phyloP scores from a whole-genome alignment of 2,888 invertebrate species.

The Acrobasis consociella region DNA sequence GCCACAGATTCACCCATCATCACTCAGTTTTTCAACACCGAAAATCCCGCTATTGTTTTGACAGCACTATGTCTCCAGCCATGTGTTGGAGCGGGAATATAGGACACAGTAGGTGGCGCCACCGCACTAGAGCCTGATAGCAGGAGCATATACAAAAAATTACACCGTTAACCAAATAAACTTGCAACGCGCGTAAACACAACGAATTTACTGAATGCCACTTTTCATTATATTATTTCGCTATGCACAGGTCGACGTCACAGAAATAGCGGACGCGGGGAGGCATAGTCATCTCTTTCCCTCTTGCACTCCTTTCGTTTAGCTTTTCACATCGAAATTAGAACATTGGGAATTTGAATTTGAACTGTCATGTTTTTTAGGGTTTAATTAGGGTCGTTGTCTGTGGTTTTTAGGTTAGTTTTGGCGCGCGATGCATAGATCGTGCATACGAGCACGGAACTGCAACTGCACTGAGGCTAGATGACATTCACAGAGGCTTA shows the following conservation, averaged over 20 bases:
- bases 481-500: conserved; percentile 77
- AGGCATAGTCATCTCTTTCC: conserved; percentile 66
- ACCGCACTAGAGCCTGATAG: conserved; percentile 35
- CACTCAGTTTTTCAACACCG: conserved; percentile 32
- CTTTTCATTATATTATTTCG: conserved; percentile 81
- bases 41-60: conserved; percentile 63
- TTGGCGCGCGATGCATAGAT: conserved; percentile 43
- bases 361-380: conserved; percentile 51
- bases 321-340: conserved; percentile 65
- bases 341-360: conserved; percentile 59
- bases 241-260: conserved; percentile 79
- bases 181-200: conserved; percentile 82
- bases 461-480: conserved; percentile 74
- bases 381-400: conserved; percentile 45
- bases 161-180: conserved; percentile 68
- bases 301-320: conserved; percentile 44
- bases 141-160: conserved; percentile 35
- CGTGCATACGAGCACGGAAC: conserved; percentile 69
- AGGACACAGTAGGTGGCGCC: conserved; percentile 66
- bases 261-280: conserved; percentile 65
- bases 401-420: conserved; percentile 39
- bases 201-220: conserved; percentile 80
- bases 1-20: conserved; percentile 45
- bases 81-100: conserved; percentile 49
- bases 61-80: conserved; percentile 63